Evolutionary conservation across 1,140 invertebrate species (phyloP).

Genomic region (Goniozus legneri): DNA sequence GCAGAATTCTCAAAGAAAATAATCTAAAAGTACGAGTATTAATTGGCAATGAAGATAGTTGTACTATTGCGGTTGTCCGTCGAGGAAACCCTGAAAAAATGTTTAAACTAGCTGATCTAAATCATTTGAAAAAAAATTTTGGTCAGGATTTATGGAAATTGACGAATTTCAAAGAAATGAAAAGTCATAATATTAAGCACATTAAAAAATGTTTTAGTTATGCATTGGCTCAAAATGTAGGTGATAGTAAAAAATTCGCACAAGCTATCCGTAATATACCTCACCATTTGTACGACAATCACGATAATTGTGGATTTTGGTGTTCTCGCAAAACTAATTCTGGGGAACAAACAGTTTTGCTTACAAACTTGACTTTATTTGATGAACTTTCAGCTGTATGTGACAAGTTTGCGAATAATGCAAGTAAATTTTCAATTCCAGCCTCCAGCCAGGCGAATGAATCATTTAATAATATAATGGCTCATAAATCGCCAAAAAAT

Average conservation of each 20-base stretch:
- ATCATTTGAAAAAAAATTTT: not conserved
- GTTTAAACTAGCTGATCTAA: not conserved
- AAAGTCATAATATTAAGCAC: not conserved
- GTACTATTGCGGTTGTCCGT: not conserved
- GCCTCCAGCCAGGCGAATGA: constrained; percentile 30
- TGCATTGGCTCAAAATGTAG: not conserved
- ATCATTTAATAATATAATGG: constrained; percentile 24
- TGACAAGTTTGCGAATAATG: constrained; percentile 21
- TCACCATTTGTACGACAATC: not conserved
- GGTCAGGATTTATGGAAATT: not conserved
- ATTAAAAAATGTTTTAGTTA: not conserved
- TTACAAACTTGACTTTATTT: constrained; percentile 15
- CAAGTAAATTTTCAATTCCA: constrained; percentile 19
- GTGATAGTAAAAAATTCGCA: not conserved
- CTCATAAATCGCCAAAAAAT: constrained; percentile 25
- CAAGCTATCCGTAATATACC: not conserved
- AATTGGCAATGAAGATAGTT: not conserved
- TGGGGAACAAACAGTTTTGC: constrained; percentile 7
- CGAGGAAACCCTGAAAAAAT: not conserved
- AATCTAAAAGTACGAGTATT: not conserved
- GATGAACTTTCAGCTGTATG: constrained; percentile 16
- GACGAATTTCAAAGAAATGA: not conserved
- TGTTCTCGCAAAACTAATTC: not conserved
- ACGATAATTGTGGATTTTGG: not conserved
- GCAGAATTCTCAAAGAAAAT: not conserved